A percentile compares a stretch with the other conserved stretches of the same genome.
Conservation (phyloP, 2,797 vertebrate species). For the Sebastes dallii region DNA sequence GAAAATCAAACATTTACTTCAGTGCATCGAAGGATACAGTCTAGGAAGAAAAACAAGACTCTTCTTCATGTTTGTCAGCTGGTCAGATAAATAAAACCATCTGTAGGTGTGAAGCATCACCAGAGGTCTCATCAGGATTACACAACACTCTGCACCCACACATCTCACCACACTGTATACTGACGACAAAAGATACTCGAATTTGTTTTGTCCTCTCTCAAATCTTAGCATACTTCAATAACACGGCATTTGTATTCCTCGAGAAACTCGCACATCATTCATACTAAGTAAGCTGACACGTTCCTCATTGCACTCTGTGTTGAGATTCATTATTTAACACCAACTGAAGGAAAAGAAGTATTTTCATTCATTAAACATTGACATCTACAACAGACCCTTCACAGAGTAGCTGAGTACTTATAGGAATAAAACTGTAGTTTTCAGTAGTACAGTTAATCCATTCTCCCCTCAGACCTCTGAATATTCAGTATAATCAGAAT, state of each 20-base stretch:
- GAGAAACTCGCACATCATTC: not conserved
- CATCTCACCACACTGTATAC: not conserved
- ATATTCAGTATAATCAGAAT: conserved; percentile 30
- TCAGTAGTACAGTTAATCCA: conserved; percentile 13
- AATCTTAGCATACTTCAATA: not conserved
- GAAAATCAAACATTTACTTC: not conserved
- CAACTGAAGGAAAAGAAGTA: not conserved
- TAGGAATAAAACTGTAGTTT: not conserved
- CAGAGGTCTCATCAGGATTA: not conserved
- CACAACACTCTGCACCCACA: conserved; percentile 34
- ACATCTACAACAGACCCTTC: not conserved
- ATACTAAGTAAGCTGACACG: not conserved
- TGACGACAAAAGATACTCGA: not conserved
- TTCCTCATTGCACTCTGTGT: not conserved
- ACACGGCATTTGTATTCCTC: conserved; percentile 9
- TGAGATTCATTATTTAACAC: not conserved
- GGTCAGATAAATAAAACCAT: conserved; percentile 3
- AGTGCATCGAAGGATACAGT: not conserved
- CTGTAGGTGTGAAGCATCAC: conserved; percentile 13
- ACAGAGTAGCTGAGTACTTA: not conserved
- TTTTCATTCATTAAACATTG: not conserved
- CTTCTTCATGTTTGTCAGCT: not conserved
- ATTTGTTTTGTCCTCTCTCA: not conserved
- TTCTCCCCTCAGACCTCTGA: conserved; percentile 12
- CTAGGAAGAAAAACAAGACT: not conserved